A percentile compares a stretch with the other conserved stretches of the same genome.
Conservation (phyloP, 2,797 vertebrate genomes). For the Sibirionetta formosa region DNA sequence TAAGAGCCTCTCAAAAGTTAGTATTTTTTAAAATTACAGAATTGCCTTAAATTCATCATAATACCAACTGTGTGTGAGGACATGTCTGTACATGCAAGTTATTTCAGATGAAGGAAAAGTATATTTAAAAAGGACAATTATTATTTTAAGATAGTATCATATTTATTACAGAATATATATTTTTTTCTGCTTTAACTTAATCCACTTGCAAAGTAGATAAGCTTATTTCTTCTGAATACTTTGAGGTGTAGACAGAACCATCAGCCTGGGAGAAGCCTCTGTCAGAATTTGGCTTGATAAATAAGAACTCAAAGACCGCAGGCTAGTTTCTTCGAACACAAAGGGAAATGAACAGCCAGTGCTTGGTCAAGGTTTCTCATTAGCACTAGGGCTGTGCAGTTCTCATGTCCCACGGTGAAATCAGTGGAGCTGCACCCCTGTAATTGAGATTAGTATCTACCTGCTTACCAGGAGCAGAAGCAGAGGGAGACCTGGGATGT, state of each 20-base stretch:
- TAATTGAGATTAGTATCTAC: slow-evolving; percentile 38
- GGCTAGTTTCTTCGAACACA: slow-evolving; percentile 18
- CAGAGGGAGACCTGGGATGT: neutral
- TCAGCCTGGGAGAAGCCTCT: neutral
- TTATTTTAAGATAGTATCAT: neutral
- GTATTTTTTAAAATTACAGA: neutral
- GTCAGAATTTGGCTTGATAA: neutral
- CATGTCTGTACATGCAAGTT: neutral
- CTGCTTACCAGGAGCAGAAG: neutral
- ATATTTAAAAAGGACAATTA: neutral
- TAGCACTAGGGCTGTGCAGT: neutral
- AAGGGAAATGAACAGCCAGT: neutral
- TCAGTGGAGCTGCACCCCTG: neutral
- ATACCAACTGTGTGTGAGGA: neutral
- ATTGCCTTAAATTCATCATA: neutral
- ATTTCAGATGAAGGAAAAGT: neutral
- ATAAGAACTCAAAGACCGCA: neutral
- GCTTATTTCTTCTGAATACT: neutral
- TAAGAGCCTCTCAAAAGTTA: neutral
- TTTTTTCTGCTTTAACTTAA: slow-evolving; percentile 10
- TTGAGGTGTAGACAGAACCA: neutral
- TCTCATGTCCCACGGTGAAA: neutral
- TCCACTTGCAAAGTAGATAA: neutral
- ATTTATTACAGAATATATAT: neutral
- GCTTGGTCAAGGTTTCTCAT: slow-evolving; percentile 5